A percentile compares a stretch with the other conserved stretches of the same genome.
These are phyloP conservation scores for Peribatodes rhomboidaria DNA, from an alignment of 2,888 invertebrate species.

Conservation along the genomic window DNA sequence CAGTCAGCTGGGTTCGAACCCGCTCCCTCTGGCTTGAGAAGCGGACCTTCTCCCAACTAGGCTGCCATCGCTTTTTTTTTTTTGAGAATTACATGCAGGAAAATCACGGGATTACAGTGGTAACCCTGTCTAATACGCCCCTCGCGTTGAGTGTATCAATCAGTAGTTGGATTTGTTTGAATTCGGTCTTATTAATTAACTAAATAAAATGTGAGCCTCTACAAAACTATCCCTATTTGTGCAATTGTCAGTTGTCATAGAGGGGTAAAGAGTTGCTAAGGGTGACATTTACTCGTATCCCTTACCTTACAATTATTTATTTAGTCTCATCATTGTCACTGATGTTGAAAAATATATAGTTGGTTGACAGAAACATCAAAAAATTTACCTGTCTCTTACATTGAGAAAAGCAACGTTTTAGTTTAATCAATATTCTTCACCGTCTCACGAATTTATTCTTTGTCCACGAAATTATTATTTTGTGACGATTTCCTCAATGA, in stretches of 20 bases:
- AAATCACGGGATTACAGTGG: slow-evolving; percentile 26
- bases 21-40: too few species aligned
- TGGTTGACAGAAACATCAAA: too few species aligned
- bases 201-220: slow-evolving; percentile 68
- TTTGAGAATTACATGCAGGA: too few species aligned
- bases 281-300: slow-evolving; percentile 1
- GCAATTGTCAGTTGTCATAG: slow-evolving; percentile 28
- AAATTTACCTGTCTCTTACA: too few species aligned
- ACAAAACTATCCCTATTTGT: slow-evolving; percentile 29
- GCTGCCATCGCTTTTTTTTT: too few species aligned
- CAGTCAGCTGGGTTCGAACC: too few species aligned
- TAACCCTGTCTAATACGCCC: slow-evolving; percentile 69
- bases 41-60: too few species aligned
- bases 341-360: not conserved
- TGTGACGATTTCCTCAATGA: slow-evolving; percentile 7
- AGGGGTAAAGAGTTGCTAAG: slow-evolving; percentile 4
- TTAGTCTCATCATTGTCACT: not conserved
- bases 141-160: slow-evolving; percentile 80
- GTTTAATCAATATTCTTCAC: too few species aligned
- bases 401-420: too few species aligned
- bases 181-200: slow-evolving; percentile 85
- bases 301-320: not conserved
- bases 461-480: not conserved
- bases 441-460: too few species aligned
- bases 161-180: slow-evolving; percentile 81